Evolutionary conservation across 2,797 vertebrate species (phyloP), one percentile per base, ranked within the genome.

Genomic region (Yasuhikotakia modesta): DNA sequence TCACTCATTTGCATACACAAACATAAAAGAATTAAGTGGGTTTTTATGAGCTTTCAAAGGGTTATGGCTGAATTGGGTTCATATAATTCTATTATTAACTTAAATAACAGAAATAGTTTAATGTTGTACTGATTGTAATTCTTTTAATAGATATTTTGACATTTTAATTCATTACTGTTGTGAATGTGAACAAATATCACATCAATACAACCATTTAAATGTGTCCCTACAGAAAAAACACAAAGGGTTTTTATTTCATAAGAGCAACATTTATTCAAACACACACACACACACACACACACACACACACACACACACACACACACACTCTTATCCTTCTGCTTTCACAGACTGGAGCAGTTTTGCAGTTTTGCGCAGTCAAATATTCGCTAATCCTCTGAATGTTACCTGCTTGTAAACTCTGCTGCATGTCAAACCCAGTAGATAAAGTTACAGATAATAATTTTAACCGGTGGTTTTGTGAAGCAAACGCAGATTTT

Each of bases 361-460:
- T 91, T 90, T n/a, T 92, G 89, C 86, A 85, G 85, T 63, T 72
- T 89, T 65, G 84, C 85, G 75, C 87, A 85, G 85, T 88, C 86
- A 89, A 91, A 91, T 90, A 88, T 89, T 85, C 83, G 78, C 79
- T 92, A 92, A 94, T 93, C 89, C 89, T 73, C 43, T 52, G 79
- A 84, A 88, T 88, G 90, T 89, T 93, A 91, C 90, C 87, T 91
- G 91, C 91, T 90, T 91, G 88, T 88, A 83, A 81, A 85, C 87
- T 69, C 84, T 87, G 90, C 87, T 85, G 19, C 53, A 30, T 22
- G 53, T 22, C 1, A 35, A 17, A 39, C 24, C 53, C 53, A 39
- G 35, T 8, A 27, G 27, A 27, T 27, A 27, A 27, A 27, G 27
- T 27, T 27, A 27, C 35, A 5, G 35, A 8, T 39, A 1, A 8